Evolutionary conservation across 2,113 vertebrate genomes (phyloP), one percentile per base, ranked within the genome.

Genomic region (Melanotaenia duboulayi): DNA sequence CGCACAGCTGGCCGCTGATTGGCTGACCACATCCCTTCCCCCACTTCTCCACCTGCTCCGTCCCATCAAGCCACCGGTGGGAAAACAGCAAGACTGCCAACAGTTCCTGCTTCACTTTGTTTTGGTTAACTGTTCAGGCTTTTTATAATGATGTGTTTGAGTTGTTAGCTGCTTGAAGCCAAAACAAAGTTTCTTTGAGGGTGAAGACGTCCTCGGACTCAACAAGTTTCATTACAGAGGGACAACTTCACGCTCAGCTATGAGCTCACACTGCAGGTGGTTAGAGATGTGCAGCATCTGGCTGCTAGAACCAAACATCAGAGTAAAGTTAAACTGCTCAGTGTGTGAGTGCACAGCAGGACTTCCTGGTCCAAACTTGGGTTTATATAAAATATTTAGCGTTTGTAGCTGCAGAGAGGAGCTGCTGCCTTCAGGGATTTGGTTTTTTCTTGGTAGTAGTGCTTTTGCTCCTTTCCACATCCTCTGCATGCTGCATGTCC

Each of bases 1-100:
- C 19, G 64, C 89, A 90, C 67, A 64, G 76, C 88, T 87, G 85
- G 76, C 74, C 82, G 67, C 74, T 79, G 74, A 77, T 60, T 85
- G 68, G 77, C 85, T 86, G 78, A 78, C 44, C 76, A 76, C 72
- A 56, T 7, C 44, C 69, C 55, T 39, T 11, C 50, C 56, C 4
- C 39, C 71, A 35, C 32, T 9, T 35, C 32, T 35, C 8, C 32
- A 35, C 28, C 54, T 64, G 3, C 56, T 42, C 23, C 17, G 7
- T 63, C 65, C 44, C n/a, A 35, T 22, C 23, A 12, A 17, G 64
- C 46, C 56, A 24, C n/a, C 35, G 32, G 25, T 49, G 10, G 17
- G 13, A n/a, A 57, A 12, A 12, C 23, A 32, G 50, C 10, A 28
- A 48, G 35, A 65, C n/a, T 39, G 24, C 35, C 63, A 19, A 20